These are phyloP conservation scores for Struthidea cinerea DNA, from an alignment of 2,113 vertebrate species.

Conservation along the genomic window DNA sequence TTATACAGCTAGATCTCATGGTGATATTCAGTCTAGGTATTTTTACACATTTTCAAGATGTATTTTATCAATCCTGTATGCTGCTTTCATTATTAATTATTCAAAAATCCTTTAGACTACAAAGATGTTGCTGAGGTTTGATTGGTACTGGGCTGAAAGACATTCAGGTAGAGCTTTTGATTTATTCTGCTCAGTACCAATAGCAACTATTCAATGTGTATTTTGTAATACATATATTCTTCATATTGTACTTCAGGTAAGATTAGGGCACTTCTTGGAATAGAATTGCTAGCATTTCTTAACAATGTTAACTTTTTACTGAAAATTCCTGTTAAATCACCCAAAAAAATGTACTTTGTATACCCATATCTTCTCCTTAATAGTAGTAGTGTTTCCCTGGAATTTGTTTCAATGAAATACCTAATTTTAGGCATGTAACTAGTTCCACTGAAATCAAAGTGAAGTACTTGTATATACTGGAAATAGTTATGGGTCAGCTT, in stretches of 20 bases:
- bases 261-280: neutral
- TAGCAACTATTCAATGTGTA: neutral
- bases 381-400: neutral
- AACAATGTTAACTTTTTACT: neutral
- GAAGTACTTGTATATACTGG: neutral
- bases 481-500: neutral
- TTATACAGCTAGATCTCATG: neutral
- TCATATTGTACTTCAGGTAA: neutral
- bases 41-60: neutral
- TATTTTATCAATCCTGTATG: neutral
- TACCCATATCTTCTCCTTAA: neutral
- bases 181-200: neutral
- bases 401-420: neutral
- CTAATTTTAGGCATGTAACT: neutral
- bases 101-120: neutral
- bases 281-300: neutral
- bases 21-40: neutral
- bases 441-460: neutral
- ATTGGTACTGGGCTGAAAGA: neutral
- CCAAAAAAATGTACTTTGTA: neutral
- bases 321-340: neutral
- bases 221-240: neutral
- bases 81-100: neutral
- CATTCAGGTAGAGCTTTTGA: neutral
- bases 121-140: neutral